Conservation (phyloP, 1,140 invertebrate species). For the Bathynomus jamesi region DNA sequence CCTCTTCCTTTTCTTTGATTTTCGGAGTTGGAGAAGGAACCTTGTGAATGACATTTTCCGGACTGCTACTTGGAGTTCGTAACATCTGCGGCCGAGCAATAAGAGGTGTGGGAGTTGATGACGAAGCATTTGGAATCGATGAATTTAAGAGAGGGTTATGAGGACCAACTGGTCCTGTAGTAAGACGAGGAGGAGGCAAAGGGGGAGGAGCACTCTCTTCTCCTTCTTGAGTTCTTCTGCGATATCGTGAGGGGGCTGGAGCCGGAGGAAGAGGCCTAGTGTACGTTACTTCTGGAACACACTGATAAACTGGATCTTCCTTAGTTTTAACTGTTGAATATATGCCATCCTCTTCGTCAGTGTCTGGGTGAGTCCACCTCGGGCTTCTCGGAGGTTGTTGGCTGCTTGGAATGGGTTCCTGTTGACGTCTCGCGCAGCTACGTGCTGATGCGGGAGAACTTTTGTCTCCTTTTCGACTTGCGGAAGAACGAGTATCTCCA, state of each 20-base stretch:
- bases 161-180: conserved; percentile 27
- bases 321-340: conserved; percentile 28
- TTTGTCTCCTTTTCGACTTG: neutral
- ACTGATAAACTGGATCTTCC: conserved; percentile 31
- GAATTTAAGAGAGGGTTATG: conserved; percentile 23
- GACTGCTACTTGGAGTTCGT: neutral
- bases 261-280: conserved; percentile 30
- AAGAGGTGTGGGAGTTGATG: neutral
- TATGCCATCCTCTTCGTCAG: conserved; percentile 29
- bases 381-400: conserved; percentile 16
- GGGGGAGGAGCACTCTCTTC: conserved; percentile 31
- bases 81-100: neutral
- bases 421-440: neutral
- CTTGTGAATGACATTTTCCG: conserved; percentile 15
- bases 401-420: neutral
- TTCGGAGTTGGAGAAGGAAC: conserved; percentile 19
- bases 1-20: conserved; percentile 21
- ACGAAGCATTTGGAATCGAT: neutral
- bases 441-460: neutral
- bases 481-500: neutral
- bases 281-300: conserved; percentile 28
- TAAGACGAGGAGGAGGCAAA: conserved; percentile 27
- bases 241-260: conserved; percentile 27
- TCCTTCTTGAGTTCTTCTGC: conserved; percentile 18
- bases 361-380: conserved; percentile 22